Evolutionary conservation across 2,113 vertebrate genomes (phyloP), one percentile per base, ranked within the genome.

Genomic region (Nestor notabilis): DNA sequence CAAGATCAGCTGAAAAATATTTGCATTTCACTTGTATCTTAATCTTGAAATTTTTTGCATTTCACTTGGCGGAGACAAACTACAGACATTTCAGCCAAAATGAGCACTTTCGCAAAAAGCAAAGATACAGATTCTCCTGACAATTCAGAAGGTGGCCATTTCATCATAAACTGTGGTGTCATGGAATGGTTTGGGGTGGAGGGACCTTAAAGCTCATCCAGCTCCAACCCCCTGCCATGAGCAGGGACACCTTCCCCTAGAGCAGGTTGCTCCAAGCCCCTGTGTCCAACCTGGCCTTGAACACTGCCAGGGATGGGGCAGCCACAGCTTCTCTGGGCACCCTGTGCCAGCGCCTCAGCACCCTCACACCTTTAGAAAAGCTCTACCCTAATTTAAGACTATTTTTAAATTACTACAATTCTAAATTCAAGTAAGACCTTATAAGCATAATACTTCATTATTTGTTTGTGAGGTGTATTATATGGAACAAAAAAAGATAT

Each of bases 201-300:
- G 33, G 20, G 55, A 4, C 10, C 5, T 35, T 58, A 58, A 58
- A 58, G 56, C 33, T 16, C 13, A 1, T 58, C 21, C 33, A 10
- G 33, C 16, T 9, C 33, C 56, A 35, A 35, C 2, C 6, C 21
- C 1, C 33, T 58, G 21, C 33, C 56, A 24, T 1, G 0, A 13
- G 33, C 56, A 35, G 33, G 56, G 13, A 7, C 33, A 15, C 33
- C 33, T 35, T 58, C 13, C 56, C 24, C 33, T 16, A 0, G 33
- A 58, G 20, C 56, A 58, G 21, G 1, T 7, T 35, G 33, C 21
- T 58, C 56, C 21, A 35, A 58, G 33, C 56, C 56, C 21, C 31
- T 23, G 20, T 15, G 55, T 29, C 52, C 52, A 53, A 18, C 52
- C 52, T 56, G 55, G 33, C 55, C 56, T 58, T 58, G 56, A 58